Percentiles rank a stretch among this genome's conserved stretches.
phyloP scores from a whole-genome alignment of 2,797 vertebrate species.

The Enteromius unitaeniatus region DNA sequence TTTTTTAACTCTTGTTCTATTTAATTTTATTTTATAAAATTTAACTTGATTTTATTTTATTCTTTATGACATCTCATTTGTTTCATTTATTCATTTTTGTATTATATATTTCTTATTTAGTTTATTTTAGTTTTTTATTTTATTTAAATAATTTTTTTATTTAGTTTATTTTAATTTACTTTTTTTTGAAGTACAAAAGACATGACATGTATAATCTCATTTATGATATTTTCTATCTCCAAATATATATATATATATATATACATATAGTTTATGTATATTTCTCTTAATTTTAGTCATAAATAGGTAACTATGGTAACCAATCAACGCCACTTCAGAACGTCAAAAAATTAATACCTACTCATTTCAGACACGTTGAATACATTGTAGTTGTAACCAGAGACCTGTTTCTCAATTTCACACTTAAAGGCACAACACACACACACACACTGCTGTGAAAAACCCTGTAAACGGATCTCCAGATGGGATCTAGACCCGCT shows the following conservation, averaged over 20 bases:
- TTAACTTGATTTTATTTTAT: background rate
- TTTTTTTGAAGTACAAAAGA: background rate
- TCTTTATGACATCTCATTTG: background rate
- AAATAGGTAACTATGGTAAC: background rate
- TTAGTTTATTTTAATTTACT: background rate
- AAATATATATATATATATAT: background rate
- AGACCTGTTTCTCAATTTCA: background rate
- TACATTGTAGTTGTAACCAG: background rate
- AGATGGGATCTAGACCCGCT: constrained; percentile 21
- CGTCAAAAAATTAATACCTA: background rate
- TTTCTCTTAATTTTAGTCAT: background rate
- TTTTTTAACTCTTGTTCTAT: background rate
- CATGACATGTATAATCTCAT: background rate
- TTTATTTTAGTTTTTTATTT: background rate
- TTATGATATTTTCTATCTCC: background rate
- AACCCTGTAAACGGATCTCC: constrained; percentile 25
- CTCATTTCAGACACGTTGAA: background rate
- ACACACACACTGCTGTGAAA: background rate
- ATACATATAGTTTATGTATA: background rate
- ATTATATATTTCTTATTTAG: background rate
- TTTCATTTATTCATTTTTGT: background rate
- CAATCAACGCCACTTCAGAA: background rate
- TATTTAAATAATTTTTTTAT: background rate
- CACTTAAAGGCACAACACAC: background rate
- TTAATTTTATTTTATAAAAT: background rate